Evolutionary conservation across 2,797 vertebrate species (phyloP), one percentile per base, ranked within the genome.

Genomic region (Hemitrygon akajei): DNA sequence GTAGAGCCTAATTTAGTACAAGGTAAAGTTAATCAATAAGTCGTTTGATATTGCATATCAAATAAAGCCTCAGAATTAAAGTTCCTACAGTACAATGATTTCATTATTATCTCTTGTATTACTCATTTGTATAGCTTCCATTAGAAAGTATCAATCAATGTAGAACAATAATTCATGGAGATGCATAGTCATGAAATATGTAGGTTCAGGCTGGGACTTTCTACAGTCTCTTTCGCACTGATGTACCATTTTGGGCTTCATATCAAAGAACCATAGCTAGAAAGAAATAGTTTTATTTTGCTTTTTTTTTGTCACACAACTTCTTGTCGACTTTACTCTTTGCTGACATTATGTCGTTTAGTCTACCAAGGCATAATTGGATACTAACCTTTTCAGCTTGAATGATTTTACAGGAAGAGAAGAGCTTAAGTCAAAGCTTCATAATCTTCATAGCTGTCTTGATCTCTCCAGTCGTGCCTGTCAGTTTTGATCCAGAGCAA

Each of bases 11-110:
- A 89, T 89, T 89, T 69, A 89, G 10, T 69, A 20, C 60, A 69
- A 37, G n/a, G 20, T 69, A 89, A 89, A 69, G 63, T 40, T 89
- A 20, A 89, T 16, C 86, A 89, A 66, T 89, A 89, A 89, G 66
- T 34, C 86, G 18, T 66, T 89, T 89, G 86, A 89, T 89, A 66
- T 34, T 66, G 86, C 60, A 89, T 89, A 89, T 89, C 66, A 66
- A 89, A 89, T 89, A 66, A 66, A 16, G 34, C 30, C n/a, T 66
- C 63, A 69, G 63, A 89, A 37, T 60, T 37, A 69, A 2, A 22
- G 86, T 37, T 89, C 63, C 60, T 37, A 37, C n/a, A 10, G 60
- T 89, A 69, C 60, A 89, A 89, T 12, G 18, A 89, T 89, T 89
- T 63, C 86, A 89, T 89, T 89, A 66, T 63, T 18, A 69, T 89